Evolutionary conservation across 1,140 invertebrate species (phyloP).

Genomic region (Trissolcus basalis): DNA sequence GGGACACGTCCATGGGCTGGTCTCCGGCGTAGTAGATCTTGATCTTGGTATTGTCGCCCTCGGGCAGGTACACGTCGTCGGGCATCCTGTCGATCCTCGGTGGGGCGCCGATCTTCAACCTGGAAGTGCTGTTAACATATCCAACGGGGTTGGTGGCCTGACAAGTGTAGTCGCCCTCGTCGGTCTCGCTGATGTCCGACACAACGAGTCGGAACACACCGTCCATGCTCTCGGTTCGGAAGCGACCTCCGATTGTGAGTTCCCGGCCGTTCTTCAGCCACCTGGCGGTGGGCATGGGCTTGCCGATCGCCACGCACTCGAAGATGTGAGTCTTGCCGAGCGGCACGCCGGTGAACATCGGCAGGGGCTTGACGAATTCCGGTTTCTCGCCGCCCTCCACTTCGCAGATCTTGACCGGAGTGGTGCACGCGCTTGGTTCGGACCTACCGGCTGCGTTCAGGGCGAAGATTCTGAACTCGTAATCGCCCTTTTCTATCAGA

Average conservation of each 20-base stretch:
- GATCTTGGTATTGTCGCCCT: slow-evolving; percentile 96
- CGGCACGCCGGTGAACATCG: slow-evolving; percentile 86
- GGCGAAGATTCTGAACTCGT: slow-evolving; percentile 94
- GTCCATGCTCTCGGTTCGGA: slow-evolving; percentile 85
- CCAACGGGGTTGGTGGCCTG: slow-evolving; percentile 96
- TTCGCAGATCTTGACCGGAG: slow-evolving; percentile 91
- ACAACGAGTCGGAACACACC: slow-evolving; percentile 92
- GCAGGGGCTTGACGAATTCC: slow-evolving; percentile 91
- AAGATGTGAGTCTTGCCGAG: slow-evolving; percentile 91
- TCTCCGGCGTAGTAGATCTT: slow-evolving; percentile 95
- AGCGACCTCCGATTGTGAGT: slow-evolving; percentile 83
- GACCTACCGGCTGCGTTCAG: slow-evolving; percentile 89
- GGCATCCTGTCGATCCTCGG: slow-evolving; percentile 96
- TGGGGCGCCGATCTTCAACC: slow-evolving; percentile 93
- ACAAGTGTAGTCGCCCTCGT: slow-evolving; percentile 97
- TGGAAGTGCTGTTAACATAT: slow-evolving; percentile 88
- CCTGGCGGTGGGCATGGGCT: slow-evolving; percentile 88
- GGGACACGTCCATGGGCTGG: slow-evolving; percentile 90
- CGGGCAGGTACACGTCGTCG: slow-evolving; percentile 90
- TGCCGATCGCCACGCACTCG: slow-evolving; percentile 92
- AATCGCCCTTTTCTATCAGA: slow-evolving; percentile 89
- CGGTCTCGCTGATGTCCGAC: slow-evolving; percentile 91
- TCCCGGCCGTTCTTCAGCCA: slow-evolving; percentile 97
- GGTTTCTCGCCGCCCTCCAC: slow-evolving; percentile 92
- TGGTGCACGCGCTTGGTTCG: slow-evolving; percentile 90